phyloP scores from a whole-genome alignment of 2,888 invertebrate genomes.

The Oscheius sp. region DNA sequence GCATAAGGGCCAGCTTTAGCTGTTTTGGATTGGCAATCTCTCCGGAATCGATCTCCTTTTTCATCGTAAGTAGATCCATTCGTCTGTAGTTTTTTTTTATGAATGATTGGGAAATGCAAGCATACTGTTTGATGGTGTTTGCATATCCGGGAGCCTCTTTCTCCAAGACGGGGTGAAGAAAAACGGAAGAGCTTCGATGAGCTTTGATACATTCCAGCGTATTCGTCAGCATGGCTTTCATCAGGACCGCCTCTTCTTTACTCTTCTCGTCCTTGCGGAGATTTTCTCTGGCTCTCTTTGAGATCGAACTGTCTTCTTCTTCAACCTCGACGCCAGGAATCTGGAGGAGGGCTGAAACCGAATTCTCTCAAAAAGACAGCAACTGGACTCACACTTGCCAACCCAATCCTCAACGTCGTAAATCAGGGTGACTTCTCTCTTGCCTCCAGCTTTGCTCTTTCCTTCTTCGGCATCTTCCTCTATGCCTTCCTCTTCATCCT shows the following conservation, averaged over 20 bases:
- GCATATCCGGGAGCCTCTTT: conserved; percentile 89
- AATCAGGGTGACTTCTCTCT: conserved; percentile 17
- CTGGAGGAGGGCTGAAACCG: conserved; percentile 13
- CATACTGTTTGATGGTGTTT: conserved; percentile 79
- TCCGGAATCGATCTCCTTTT: conserved; percentile 88
- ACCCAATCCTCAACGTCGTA: conserved; percentile 34
- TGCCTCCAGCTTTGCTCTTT: not conserved
- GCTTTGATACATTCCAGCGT: conserved; percentile 37
- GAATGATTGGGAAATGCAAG: not conserved
- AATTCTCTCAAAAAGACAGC: not conserved
- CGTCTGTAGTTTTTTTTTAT: conserved; percentile 8
- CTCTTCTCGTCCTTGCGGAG: conserved; percentile 42
- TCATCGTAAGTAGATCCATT: conserved; percentile 77
- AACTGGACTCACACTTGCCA: conserved; percentile 12
- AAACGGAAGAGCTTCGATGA: conserved; percentile 76
- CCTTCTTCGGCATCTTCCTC: conserved; percentile 12
- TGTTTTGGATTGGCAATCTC: conserved; percentile 84
- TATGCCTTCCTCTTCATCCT: conserved; percentile 16
- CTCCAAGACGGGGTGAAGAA: conserved; percentile 83
- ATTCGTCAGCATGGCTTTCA: conserved; percentile 22
- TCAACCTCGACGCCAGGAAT: conserved; percentile 1
- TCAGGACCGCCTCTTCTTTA: conserved; percentile 19
- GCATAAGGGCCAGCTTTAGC: conserved; percentile 86
- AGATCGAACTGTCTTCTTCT: conserved; percentile 23
- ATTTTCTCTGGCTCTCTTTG: conserved; percentile 24